Evolutionary conservation across 2,888 invertebrate genomes (phyloP).

Genomic region (Melanchra persicariae): DNA sequence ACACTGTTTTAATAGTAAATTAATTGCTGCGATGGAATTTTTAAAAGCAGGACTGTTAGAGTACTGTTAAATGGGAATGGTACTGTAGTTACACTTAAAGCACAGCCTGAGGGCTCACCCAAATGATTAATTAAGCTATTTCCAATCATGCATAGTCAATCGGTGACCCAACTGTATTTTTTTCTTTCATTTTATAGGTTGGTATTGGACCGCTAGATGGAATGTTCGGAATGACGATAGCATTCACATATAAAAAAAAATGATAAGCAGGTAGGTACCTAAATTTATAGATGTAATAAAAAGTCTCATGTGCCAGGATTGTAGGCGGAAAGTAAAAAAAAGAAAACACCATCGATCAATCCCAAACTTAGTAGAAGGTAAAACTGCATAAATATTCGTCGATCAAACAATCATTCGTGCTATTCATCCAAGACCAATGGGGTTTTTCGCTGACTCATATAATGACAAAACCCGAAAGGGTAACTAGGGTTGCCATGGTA

Average conservation of each 20-base stretch:
- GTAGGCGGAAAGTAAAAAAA: background rate
- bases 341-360: background rate
- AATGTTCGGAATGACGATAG: background rate
- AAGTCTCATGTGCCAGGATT: background rate
- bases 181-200: background rate
- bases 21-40: conserved; percentile 13
- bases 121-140: background rate
- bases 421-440: background rate
- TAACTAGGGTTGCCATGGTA: conserved; percentile 29
- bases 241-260: background rate
- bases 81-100: too few species aligned
- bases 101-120: background rate
- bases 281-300: background rate
- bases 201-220: background rate
- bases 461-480: conserved; percentile 11
- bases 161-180: background rate
- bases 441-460: conserved; percentile 14
- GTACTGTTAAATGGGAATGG: conserved; percentile 24
- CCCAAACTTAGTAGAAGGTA: background rate
- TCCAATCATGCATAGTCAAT: background rate
- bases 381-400: background rate
- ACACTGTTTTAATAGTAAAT: conserved; percentile 25
- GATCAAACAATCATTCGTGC: conserved; percentile 12
- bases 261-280: too few species aligned
- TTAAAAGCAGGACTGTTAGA: background rate